A percentile compares a stretch with the other conserved stretches of the same genome.
Conservation (phyloP, 2,113 vertebrate species). For the Nerophis ophidion region DNA sequence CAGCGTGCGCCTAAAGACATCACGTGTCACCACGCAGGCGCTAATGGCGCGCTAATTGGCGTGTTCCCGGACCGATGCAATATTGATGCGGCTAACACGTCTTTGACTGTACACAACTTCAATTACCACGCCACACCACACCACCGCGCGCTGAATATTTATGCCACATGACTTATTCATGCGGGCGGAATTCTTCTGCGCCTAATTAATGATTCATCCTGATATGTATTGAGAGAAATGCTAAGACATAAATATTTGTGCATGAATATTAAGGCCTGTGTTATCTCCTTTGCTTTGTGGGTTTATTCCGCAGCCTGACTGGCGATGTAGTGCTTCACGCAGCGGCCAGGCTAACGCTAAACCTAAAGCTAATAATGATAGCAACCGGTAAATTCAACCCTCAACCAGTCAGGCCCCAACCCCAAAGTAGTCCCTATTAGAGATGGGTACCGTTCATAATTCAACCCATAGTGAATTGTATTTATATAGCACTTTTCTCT, state of each 20-base stretch:
- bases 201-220: constrained; percentile 58
- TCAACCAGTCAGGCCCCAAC: too few relatives aligned
- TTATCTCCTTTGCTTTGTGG: constrained; percentile 34
- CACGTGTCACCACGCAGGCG: neutral
- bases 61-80: constrained; percentile 45
- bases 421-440: too few relatives aligned
- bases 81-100: constrained; percentile 49
- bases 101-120: constrained; percentile 44
- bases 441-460: too few relatives aligned
- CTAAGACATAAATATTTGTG: constrained; percentile 65
- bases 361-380: too few relatives aligned
- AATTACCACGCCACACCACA: constrained; percentile 52
- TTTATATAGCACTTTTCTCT: too few relatives aligned
- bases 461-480: too few relatives aligned
- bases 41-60: constrained; percentile 34
- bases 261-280: constrained; percentile 57
- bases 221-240: constrained; percentile 60
- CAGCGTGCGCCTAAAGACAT: too few relatives aligned
- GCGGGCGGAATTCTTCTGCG: constrained; percentile 60
- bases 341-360: too few relatives aligned
- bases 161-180: constrained; percentile 62
- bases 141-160: constrained; percentile 60
- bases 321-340: too few relatives aligned
- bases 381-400: too few relatives aligned
- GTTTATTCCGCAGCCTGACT: constrained; percentile 23